These are phyloP conservation scores for Calycopis cecrops DNA, from an alignment of 1,140 invertebrate genomes.

Conservation along the genomic window DNA sequence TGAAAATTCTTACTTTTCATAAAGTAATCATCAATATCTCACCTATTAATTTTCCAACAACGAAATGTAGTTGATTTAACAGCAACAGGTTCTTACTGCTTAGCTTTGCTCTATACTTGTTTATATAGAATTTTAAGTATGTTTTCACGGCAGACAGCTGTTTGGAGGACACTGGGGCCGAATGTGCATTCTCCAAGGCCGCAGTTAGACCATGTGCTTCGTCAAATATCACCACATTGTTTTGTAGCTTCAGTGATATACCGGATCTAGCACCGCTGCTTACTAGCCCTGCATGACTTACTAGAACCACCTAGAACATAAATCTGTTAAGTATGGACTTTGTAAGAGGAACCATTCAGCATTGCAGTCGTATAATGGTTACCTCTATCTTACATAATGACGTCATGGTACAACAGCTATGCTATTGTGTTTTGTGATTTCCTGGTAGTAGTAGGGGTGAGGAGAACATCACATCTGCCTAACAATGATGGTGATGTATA, in stretches of 20 bases:
- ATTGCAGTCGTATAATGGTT: too few species aligned
- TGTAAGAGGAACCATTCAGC: too few species aligned
- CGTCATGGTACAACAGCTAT: too few species aligned
- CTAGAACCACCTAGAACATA: constrained; percentile 78
- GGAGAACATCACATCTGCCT: too few species aligned
- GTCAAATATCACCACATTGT: constrained; percentile 94
- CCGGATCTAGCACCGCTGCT: constrained; percentile 91
- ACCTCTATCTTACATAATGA: too few species aligned
- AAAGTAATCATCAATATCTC: constrained; percentile 24
- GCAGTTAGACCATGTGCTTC: constrained; percentile 98
- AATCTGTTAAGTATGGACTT: too few species aligned
- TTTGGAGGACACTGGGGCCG: constrained; percentile 80
- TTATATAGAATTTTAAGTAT: constrained; percentile 87
- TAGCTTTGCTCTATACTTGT: constrained; percentile 85
- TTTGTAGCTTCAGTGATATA: constrained; percentile 87
- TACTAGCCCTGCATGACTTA: constrained; percentile 92
- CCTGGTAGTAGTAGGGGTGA: too few species aligned
- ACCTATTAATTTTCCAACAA: constrained; percentile 85
- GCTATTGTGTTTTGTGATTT: too few species aligned
- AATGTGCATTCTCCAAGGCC: constrained; percentile 91
- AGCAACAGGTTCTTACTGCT: constrained; percentile 89
- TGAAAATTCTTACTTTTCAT: too few species aligned
- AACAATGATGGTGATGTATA: too few species aligned
- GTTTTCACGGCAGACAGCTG: constrained; percentile 82
- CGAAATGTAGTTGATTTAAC: constrained; percentile 91